Conservation (phyloP, 64 coral and sea anemone species). For the Montipora cactus region DNA sequence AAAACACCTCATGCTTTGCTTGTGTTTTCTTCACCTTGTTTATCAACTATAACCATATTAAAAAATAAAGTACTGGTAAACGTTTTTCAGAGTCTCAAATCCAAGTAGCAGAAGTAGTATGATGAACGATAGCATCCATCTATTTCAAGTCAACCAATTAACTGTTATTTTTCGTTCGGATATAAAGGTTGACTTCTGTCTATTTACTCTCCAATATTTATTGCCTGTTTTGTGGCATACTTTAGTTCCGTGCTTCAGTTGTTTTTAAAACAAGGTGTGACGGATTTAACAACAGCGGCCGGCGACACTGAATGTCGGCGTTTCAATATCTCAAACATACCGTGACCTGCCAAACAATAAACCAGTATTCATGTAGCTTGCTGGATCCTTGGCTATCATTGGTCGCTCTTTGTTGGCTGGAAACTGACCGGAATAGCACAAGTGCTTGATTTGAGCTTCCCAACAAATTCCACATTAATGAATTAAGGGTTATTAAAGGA, state of each 20-base stretch:
- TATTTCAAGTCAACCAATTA: too few species aligned
- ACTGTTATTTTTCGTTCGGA: neutral
- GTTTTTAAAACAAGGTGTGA: constrained; percentile 16
- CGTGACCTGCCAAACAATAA: constrained; percentile 30
- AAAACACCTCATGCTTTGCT: too few species aligned
- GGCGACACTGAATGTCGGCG: constrained; percentile 9
- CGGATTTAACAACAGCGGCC: constrained; percentile 12
- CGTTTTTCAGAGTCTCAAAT: too few species aligned
- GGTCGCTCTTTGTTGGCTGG: neutral
- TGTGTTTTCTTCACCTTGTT: too few species aligned
- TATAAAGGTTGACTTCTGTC: too few species aligned
- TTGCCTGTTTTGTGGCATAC: constrained; percentile 12
- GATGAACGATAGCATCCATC: too few species aligned
- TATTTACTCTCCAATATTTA: neutral
- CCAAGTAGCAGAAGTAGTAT: too few species aligned
- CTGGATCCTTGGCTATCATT: neutral
- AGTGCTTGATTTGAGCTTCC: neutral
- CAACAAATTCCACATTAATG: neutral
- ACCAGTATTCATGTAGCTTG: constrained; percentile 10
- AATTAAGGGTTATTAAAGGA: neutral
- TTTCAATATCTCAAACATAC: constrained; percentile 30
- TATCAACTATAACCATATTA: neutral
- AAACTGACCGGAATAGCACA: neutral
- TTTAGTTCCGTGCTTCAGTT: constrained; percentile 30
- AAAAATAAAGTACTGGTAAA: neutral